Evolutionary conservation across 2,113 vertebrate genomes (phyloP).

Genomic region (Abramis brama): DNA sequence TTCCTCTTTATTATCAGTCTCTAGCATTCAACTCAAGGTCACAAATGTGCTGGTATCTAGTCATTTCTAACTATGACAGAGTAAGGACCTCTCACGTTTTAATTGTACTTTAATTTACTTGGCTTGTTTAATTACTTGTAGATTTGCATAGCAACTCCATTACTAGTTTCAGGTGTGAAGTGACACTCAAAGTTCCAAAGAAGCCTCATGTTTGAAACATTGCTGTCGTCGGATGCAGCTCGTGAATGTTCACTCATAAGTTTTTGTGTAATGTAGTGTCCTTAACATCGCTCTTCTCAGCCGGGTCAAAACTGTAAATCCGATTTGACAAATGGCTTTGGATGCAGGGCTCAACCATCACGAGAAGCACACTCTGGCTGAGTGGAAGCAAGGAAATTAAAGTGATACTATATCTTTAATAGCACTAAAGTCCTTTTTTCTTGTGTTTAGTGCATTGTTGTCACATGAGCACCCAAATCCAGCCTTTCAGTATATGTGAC

Average conservation of each 20-base stretch:
- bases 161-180: slow-evolving; percentile 56
- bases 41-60: slow-evolving; percentile 48
- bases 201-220: slow-evolving; percentile 21
- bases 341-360: slow-evolving; percentile 5
- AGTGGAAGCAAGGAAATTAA: slow-evolving; percentile 17
- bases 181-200: slow-evolving; percentile 34
- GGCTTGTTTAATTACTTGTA: slow-evolving; percentile 56
- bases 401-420: slow-evolving; percentile 10
- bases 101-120: slow-evolving; percentile 36
- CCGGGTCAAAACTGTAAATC: slow-evolving; percentile 3
- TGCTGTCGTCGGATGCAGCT: neutral
- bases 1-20: slow-evolving; percentile 49
- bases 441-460: slow-evolving; percentile 23
- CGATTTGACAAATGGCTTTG: neutral
- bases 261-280: slow-evolving; percentile 9
- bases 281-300: slow-evolving; percentile 12
- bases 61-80: slow-evolving; percentile 46
- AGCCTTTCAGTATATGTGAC: neutral
- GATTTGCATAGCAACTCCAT: slow-evolving; percentile 58
- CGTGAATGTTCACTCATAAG: slow-evolving; percentile 14
- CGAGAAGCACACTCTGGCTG: neutral
- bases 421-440: neutral
- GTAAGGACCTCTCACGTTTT: slow-evolving; percentile 45
- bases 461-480: neutral
- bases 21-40: slow-evolving; percentile 48